These are phyloP conservation scores for Sebastolobus altivelis DNA, from an alignment of 2,797 vertebrate genomes.

Conservation along the genomic window DNA sequence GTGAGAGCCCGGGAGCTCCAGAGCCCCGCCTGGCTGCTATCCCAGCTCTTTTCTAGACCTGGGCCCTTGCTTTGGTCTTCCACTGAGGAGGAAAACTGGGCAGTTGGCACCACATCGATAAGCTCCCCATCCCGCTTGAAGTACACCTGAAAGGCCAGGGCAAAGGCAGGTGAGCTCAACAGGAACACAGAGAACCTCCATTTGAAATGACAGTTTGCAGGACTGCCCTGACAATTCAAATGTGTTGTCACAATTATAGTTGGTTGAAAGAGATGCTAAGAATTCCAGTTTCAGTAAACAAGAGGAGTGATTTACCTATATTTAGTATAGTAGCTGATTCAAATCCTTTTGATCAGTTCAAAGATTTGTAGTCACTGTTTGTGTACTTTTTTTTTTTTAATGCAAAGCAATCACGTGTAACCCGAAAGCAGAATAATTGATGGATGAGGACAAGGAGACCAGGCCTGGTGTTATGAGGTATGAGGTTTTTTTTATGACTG, in stretches of 20 bases:
- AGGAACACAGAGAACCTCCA: neutral
- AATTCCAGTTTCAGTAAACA: too few species aligned
- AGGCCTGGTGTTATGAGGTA: neutral
- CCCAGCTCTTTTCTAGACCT: constrained; percentile 48
- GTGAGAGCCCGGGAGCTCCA: constrained; percentile 81
- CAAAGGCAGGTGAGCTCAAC: neutral
- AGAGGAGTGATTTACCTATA: too few species aligned
- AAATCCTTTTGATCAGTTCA: too few species aligned
- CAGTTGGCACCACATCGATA: constrained; percentile 87
- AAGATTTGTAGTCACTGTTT: too few species aligned
- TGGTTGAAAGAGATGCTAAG: neutral
- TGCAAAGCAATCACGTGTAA: too few species aligned
- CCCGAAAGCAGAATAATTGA: neutral
- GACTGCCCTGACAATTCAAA: neutral
- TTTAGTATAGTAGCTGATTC: too few species aligned
- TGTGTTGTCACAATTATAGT: neutral
- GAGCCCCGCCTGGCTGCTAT: constrained; percentile 59
- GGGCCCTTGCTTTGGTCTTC: constrained; percentile 23
- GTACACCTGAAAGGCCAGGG: constrained; percentile 86
- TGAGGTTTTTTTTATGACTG: neutral
- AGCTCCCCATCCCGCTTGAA: constrained; percentile 94
- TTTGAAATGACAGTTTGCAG: neutral
- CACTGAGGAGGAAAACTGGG: constrained; percentile 66
- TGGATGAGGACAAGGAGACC: neutral
- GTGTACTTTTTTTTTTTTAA: too few species aligned